These are phyloP conservation scores for Salvelinus alpinus DNA, from an alignment of 2,113 vertebrate species.

Conservation along the genomic window DNA sequence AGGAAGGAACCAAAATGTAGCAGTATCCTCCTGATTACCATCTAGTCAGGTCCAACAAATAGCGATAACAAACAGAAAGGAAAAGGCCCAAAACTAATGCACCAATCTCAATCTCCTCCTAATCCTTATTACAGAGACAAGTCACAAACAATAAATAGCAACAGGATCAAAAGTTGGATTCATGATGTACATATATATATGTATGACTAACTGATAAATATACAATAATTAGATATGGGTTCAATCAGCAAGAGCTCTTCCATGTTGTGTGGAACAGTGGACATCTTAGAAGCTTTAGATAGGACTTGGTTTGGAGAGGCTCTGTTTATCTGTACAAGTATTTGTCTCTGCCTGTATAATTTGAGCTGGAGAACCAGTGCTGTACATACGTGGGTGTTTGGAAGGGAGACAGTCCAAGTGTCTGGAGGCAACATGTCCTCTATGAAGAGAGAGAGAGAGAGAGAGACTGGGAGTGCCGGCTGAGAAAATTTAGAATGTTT, in stretches of 20 bases:
- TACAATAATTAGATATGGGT: no score
- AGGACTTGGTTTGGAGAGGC: slow-evolving; percentile 7
- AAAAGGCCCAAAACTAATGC: background rate
- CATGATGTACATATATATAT: slow-evolving; percentile 3
- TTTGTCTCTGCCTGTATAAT: slow-evolving; percentile 28
- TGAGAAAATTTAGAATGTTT: slow-evolving; percentile 29
- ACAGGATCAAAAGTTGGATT: background rate
- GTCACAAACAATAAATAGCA: background rate
- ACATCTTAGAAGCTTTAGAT: background rate
- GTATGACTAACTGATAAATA: no score
- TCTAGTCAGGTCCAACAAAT: background rate
- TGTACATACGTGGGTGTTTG: slow-evolving; percentile 45
- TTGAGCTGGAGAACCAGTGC: slow-evolving; percentile 8
- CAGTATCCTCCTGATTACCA: no score
- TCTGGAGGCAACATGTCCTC: slow-evolving; percentile 43
- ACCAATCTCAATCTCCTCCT: background rate
- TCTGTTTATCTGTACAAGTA: slow-evolving; percentile 30
- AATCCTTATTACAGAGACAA: background rate
- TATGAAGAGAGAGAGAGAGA: slow-evolving; percentile 18
- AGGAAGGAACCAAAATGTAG: background rate
- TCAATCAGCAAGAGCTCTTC: background rate
- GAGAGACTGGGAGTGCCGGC: background rate
- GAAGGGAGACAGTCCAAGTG: slow-evolving; percentile 37
- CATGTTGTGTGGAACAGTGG: background rate
- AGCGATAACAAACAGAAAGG: background rate